Conservation (phyloP, 2,888 invertebrate genomes). For the Periphyllus acericola region DNA sequence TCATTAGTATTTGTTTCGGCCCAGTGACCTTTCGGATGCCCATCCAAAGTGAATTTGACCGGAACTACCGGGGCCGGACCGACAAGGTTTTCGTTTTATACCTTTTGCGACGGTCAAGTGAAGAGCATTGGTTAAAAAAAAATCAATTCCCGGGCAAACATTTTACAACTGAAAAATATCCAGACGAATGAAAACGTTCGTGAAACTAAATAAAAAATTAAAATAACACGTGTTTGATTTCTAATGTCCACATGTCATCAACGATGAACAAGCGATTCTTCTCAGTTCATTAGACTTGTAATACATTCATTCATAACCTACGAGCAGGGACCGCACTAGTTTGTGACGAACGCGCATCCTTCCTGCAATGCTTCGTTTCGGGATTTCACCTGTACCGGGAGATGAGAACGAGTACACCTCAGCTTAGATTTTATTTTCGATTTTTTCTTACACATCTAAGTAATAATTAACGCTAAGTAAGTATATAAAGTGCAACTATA, state of each 20-base stretch:
- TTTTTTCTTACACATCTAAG: no score
- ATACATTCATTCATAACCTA: no score
- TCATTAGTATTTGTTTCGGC: not conserved
- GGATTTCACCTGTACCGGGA: no score
- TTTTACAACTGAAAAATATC: not conserved
- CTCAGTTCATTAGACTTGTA: no score
- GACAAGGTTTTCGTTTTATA: conserved; percentile 37
- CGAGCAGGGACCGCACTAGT: no score
- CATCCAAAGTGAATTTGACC: conserved; percentile 7
- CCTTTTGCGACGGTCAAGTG: conserved; percentile 10
- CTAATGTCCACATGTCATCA: not conserved
- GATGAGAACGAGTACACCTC: no score
- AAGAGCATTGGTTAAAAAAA: conserved; percentile 10
- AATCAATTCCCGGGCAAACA: not conserved
- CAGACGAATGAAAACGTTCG: not conserved
- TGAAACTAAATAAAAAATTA: not conserved
- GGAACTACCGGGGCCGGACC: not conserved
- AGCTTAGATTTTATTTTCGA: no score
- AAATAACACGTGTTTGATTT: not conserved
- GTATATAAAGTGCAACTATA: no score
- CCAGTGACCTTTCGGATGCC: not conserved
- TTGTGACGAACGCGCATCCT: no score
- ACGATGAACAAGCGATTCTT: no score
- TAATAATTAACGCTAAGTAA: no score
- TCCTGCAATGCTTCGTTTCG: no score